Conservation (phyloP, 2,797 vertebrate genomes). For the Myotis daubentonii region DNA sequence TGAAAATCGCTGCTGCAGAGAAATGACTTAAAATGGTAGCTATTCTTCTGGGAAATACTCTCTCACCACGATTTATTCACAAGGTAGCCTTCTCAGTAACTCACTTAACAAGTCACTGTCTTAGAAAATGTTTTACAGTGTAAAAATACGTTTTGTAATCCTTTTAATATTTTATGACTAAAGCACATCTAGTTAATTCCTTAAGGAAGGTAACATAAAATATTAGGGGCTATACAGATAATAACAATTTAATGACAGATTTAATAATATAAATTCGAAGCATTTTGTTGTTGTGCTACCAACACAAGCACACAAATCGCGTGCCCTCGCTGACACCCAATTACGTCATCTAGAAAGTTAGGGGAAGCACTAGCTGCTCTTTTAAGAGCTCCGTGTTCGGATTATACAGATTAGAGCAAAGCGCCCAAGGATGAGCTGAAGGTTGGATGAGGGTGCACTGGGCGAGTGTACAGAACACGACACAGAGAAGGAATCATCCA, state of each 20-base stretch:
- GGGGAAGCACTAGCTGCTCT: background rate
- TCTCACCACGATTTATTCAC: background rate
- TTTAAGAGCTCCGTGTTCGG: background rate
- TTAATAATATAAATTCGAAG: background rate
- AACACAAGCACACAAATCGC: background rate
- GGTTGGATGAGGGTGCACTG: background rate
- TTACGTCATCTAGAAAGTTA: background rate
- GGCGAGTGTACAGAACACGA: background rate
- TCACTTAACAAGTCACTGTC: background rate
- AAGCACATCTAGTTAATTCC: background rate
- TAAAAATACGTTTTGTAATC: background rate
- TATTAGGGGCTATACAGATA: background rate
- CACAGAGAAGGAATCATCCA: background rate
- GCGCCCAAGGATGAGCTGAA: background rate
- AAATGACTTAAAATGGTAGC: constrained; percentile 27
- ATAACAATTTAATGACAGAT: background rate
- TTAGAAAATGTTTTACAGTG: background rate
- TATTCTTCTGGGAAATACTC: background rate
- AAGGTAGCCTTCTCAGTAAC: background rate
- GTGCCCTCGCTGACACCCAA: background rate
- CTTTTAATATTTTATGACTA: constrained; percentile 19
- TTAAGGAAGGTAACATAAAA: background rate
- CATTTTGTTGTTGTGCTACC: background rate
- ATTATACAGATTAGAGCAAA: background rate
- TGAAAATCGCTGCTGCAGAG: background rate